These are phyloP conservation scores for Nothobranchius furzeri DNA, from an alignment of 2,113 vertebrate genomes.

Conservation along the genomic window DNA sequence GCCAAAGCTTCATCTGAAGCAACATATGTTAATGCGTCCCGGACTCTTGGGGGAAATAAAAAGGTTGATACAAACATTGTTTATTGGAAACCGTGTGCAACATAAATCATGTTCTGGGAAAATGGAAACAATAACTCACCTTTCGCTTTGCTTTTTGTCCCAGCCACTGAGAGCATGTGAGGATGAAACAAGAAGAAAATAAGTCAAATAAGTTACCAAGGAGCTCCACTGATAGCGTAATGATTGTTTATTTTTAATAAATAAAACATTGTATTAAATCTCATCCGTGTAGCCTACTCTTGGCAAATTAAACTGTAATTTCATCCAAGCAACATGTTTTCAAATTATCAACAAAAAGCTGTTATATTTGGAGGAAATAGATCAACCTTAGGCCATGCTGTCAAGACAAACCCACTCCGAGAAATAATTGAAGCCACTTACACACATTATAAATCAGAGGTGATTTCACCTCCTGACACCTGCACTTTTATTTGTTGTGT, in stretches of 20 bases:
- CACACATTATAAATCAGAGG: no score
- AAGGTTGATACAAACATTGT: constrained; percentile 69
- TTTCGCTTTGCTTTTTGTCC: constrained; percentile 83
- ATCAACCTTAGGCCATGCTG: no score
- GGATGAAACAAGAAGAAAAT: constrained; percentile 59
- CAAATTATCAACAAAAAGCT: no score
- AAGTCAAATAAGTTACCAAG: constrained; percentile 68
- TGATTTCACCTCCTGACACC: no score
- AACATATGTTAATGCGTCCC: constrained; percentile 71
- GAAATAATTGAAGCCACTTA: no score
- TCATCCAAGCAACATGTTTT: neutral
- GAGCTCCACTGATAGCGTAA: constrained; percentile 42
- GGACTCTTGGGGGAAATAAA: constrained; percentile 66
- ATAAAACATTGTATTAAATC: neutral
- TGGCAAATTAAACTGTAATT: neutral
- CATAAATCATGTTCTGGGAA: constrained; percentile 79
- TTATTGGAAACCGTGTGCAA: constrained; percentile 73
- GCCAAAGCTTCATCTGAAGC: constrained; percentile 36
- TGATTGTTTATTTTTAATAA: constrained; percentile 30
- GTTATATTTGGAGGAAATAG: no score
- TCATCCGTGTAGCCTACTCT: neutral
- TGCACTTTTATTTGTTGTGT: no score
- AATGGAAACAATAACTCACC: constrained; percentile 82
- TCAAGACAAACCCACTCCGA: no score
- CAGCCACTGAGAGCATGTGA: constrained; percentile 78